Evolutionary conservation across 2,797 vertebrate genomes (phyloP), one percentile per base, ranked within the genome.

Genomic region (Ceyx erithaca): DNA sequence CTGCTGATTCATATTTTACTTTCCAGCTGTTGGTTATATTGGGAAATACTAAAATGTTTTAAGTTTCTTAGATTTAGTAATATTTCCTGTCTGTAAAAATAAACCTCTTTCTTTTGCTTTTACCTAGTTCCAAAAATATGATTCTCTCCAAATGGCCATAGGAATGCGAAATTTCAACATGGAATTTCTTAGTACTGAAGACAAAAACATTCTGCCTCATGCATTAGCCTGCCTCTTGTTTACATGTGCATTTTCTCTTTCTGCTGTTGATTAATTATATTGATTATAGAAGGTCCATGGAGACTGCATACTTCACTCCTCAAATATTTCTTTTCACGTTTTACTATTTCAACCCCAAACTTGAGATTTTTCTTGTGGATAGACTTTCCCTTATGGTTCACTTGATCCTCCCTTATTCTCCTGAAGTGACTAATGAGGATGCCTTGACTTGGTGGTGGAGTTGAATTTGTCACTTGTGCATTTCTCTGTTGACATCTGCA

Each of bases 31-130:
- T 94, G n/a, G 43, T 84, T 93, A 72, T 82, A 85, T 85, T 94
- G 75, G 41, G 57, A 40, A 95, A 95, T 83, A 30, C 69, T 90
- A 90, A 85, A 87, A 88, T 90, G 49, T 78, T 93, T 85, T 71
- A 82, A 91, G 54, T 90, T 57, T 87, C 87, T 93, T 80, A 87
- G 69, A 89, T 84, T 89, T 91, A 91, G 68, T 93, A 92, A 87
- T 93, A 91, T 94, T 95, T 96, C 84, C 89, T 92, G 77, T 88
- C 90, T 88, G 61, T 93, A 64, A 92, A 95, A 96, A 78, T 78
- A 91, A 90, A 92, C 7, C 30, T 79, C 28, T 63, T 58, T 84
- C 40, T 84, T 96, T 90, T 95, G 83, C 68, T 93, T 92, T 82
- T 73, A 68, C 82, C 49, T 71, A 48, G 66, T 94, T 92, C 80